Conservation (phyloP, 2,888 invertebrate genomes). For the Phaedon cochleariae region DNA sequence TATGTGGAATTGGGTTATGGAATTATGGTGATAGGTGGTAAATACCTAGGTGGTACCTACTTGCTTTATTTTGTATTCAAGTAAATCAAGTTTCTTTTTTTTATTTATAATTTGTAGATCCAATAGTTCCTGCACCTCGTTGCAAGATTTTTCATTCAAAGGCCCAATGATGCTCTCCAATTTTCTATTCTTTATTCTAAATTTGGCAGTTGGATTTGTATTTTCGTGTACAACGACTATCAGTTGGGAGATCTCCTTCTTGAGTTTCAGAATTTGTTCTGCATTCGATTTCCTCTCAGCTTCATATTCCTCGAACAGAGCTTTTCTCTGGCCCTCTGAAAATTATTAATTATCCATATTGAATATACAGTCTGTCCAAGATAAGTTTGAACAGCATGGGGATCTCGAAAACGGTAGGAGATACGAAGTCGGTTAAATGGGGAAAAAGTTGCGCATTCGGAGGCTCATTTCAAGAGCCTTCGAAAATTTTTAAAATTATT, state of each 20-base stretch:
- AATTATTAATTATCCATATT: conserved; percentile 7
- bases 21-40: too few species aligned
- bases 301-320: conserved; percentile 82
- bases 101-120: conserved; percentile 77
- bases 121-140: conserved; percentile 66
- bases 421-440: too few species aligned
- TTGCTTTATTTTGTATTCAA: conserved; percentile 74
- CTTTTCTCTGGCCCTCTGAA: conserved; percentile 83
- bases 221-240: conserved; percentile 69
- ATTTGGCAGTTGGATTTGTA: conserved; percentile 63
- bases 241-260: conserved; percentile 76
- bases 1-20: too few species aligned
- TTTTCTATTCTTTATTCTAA: conserved; percentile 45
- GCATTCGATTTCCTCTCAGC: conserved; percentile 76
- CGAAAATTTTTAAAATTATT: too few species aligned
- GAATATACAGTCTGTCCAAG: neutral
- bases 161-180: conserved; percentile 59
- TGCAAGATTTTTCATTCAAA: conserved; percentile 63
- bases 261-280: conserved; percentile 75
- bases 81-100: conserved; percentile 76
- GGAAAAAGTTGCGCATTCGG: too few species aligned
- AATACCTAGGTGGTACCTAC: conserved; percentile 48
- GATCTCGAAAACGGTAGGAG: too few species aligned
- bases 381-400: too few species aligned
- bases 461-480: too few species aligned